A percentile compares a stretch with the other conserved stretches of the same genome.
phyloP scores from a whole-genome alignment of 2,113 vertebrate genomes.

The Picathartes gymnocephalus region DNA sequence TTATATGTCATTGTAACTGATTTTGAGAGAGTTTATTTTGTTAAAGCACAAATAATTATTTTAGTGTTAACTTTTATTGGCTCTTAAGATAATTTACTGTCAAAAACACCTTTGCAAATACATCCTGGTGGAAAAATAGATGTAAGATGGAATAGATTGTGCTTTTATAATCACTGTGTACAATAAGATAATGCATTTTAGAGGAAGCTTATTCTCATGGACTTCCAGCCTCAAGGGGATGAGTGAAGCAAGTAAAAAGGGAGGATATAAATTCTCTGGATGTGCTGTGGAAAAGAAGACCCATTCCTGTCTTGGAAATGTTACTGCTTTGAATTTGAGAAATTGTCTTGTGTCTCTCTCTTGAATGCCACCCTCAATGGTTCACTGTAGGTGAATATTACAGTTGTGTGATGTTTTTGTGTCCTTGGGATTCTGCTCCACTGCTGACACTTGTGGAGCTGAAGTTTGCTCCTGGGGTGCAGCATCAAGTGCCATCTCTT shows the following conservation, averaged over 20 bases:
- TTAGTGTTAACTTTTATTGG: neutral
- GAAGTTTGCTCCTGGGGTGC: neutral
- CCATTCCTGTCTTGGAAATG: neutral
- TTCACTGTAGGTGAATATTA: neutral
- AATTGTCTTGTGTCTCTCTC: neutral
- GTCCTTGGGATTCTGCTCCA: neutral
- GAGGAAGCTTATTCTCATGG: neutral
- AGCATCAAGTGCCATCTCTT: neutral
- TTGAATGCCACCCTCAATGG: neutral
- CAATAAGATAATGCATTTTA: neutral
- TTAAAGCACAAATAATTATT: neutral
- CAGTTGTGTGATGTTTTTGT: neutral
- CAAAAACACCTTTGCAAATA: neutral
- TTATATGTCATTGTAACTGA: neutral
- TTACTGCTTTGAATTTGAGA: neutral
- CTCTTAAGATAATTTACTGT: neutral
- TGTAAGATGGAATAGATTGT: neutral
- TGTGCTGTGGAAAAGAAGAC: neutral
- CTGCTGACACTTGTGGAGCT: neutral
- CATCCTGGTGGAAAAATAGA: rapidly evolving
- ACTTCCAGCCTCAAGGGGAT: neutral
- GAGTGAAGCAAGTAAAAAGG: neutral
- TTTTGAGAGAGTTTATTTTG: neutral
- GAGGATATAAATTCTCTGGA: neutral
- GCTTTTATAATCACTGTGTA: neutral